A percentile compares a stretch with the other conserved stretches of the same genome.
Evolutionary conservation across 2,888 invertebrate genomes (phyloP).

Genomic region (Agrotis puta): DNA sequence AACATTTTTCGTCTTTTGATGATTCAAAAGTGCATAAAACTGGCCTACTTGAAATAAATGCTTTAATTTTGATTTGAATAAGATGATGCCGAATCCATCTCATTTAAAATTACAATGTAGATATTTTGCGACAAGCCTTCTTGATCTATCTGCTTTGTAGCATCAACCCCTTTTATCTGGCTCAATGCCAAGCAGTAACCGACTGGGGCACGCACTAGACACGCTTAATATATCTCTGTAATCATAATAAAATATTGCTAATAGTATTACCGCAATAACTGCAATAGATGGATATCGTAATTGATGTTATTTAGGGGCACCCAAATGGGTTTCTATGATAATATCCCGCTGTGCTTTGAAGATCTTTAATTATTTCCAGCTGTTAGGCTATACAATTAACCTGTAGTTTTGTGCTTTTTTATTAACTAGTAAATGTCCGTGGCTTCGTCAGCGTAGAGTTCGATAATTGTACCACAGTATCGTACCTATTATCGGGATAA

Average conservation of each 20-base stretch:
- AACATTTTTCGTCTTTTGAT: too few relatives aligned
- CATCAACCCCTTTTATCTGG: slow-evolving; percentile 41
- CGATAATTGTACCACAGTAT: too few relatives aligned
- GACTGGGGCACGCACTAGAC: slow-evolving; percentile 34
- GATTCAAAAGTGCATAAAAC: too few relatives aligned
- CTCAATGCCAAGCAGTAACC: slow-evolving; percentile 50
- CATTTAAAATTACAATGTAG: neutral
- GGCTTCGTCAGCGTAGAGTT: too few relatives aligned
- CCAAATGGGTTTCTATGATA: neutral
- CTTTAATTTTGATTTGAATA: too few relatives aligned
- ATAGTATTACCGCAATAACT: slow-evolving; percentile 25
- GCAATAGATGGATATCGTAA: neutral
- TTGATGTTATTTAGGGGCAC: slow-evolving; percentile 10
- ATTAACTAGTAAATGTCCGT: too few relatives aligned
- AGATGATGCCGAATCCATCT: too few relatives aligned
- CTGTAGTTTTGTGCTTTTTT: too few relatives aligned
- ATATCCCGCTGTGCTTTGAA: neutral
- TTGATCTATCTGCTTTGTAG: neutral
- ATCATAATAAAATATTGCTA: slow-evolving; percentile 59
- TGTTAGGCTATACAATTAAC: too few relatives aligned
- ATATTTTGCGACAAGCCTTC: slow-evolving; percentile 1
- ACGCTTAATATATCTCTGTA: slow-evolving; percentile 33
- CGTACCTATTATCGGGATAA: too few relatives aligned
- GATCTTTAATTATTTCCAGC: neutral
- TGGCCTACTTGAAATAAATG: too few relatives aligned